Evolutionary conservation across 2,113 vertebrate genomes (phyloP).

Genomic region (Bufo bufo): DNA sequence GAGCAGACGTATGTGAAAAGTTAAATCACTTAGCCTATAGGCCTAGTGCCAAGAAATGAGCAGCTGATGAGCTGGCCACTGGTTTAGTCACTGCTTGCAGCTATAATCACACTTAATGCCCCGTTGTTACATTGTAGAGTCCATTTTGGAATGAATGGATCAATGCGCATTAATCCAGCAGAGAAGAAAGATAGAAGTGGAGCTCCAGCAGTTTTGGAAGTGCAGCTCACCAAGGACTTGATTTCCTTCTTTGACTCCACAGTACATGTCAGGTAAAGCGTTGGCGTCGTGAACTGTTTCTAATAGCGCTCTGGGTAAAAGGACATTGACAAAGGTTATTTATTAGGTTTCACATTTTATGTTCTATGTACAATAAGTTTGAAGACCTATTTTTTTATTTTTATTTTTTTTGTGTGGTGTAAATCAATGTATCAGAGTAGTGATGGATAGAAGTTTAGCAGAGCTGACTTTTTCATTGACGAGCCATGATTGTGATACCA

Average conservation of each 20-base stretch:
- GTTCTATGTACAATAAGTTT: too few relatives aligned
- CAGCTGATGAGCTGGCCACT: not conserved
- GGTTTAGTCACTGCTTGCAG: not conserved
- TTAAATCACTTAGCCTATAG: not conserved
- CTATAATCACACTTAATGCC: conserved; percentile 39
- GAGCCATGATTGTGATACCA: too few relatives aligned
- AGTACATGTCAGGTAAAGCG: conserved; percentile 84
- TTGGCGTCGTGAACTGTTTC: not conserved
- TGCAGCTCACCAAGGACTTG: conserved; percentile 81
- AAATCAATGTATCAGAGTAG: too few relatives aligned
- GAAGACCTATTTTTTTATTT: too few relatives aligned
- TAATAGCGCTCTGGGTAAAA: conserved; percentile 5
- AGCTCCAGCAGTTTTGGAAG: conserved; percentile 72
- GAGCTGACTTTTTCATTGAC: not conserved
- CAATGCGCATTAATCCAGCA: conserved; percentile 81
- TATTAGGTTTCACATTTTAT: not conserved
- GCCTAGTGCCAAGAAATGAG: not conserved
- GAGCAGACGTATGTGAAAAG: not conserved
- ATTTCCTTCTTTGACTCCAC: conserved; percentile 88
- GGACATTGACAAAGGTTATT: not conserved
- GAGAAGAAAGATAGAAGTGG: conserved; percentile 67
- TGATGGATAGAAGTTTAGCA: not conserved
- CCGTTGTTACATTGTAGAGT: conserved; percentile 71
- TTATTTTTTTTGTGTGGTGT: too few relatives aligned
- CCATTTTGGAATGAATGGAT: conserved; percentile 96